These are phyloP conservation scores for Herpetotheres cachinnans DNA, from an alignment of 2,113 vertebrate species.

Conservation along the genomic window DNA sequence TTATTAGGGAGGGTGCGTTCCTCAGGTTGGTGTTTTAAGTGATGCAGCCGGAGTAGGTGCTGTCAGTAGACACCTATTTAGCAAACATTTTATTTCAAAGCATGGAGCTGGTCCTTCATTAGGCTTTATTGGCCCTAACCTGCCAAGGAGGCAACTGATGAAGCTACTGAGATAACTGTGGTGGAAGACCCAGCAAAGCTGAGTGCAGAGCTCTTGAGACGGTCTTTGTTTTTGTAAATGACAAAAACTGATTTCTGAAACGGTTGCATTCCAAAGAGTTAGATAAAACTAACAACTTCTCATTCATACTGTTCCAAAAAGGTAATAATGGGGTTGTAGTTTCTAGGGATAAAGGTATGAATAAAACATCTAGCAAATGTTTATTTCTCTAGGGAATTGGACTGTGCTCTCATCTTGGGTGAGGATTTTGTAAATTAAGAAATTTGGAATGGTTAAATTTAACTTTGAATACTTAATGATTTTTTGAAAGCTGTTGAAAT, in stretches of 20 bases:
- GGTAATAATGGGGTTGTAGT: not conserved
- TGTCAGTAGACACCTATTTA: not conserved
- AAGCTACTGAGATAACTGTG: not conserved
- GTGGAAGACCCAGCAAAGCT: not conserved
- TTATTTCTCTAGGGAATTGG: not conserved
- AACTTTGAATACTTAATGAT: not conserved
- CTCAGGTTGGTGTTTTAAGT: not conserved
- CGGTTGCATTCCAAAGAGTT: not conserved
- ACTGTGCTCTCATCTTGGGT: not conserved
- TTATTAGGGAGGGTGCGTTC: not conserved
- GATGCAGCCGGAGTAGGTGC: not conserved
- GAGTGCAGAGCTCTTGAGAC: not conserved
- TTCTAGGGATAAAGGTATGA: not conserved
- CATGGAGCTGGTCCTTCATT: not conserved
- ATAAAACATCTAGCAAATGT: not conserved
- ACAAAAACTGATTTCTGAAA: not conserved
- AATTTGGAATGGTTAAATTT: not conserved
- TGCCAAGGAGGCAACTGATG: not conserved
- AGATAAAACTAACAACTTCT: not conserved
- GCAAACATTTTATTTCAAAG: not conserved
- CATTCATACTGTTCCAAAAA: not conserved
- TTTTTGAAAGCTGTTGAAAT: not conserved
- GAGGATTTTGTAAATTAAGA: not conserved
- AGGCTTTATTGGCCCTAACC: not conserved
- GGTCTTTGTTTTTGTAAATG: not conserved